Conservation (phyloP, 1,140 invertebrate genomes). For the Hylaeus volcanicus region DNA sequence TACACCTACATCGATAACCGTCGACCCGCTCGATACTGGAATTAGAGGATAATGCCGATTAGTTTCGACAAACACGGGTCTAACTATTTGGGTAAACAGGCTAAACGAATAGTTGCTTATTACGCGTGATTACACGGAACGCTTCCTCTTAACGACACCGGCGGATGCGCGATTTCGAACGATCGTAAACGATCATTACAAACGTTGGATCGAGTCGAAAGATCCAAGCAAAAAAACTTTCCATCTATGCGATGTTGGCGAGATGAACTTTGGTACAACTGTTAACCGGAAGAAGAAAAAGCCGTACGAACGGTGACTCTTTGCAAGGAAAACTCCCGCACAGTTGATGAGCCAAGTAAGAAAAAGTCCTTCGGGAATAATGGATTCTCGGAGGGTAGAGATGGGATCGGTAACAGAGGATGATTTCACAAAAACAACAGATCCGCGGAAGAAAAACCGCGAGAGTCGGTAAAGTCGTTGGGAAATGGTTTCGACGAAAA, state of each 20-base stretch:
- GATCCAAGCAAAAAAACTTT: background rate
- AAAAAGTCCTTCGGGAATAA: background rate
- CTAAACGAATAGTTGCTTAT: background rate
- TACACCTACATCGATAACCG: slow-evolving; percentile 3
- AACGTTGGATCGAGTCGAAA: background rate
- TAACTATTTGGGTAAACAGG: slow-evolving; percentile 9
- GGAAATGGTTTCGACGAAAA: background rate
- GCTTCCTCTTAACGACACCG: no score
- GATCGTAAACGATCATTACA: background rate
- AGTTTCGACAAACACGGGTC: slow-evolving; percentile 9
- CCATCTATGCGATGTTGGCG: background rate
- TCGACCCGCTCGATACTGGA: slow-evolving; percentile 28
- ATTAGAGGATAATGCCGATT: slow-evolving; percentile 18
- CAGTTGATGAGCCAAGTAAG: background rate
- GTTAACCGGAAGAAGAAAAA: background rate
- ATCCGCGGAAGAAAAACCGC: slow-evolving; percentile 3
- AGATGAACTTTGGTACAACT: background rate
- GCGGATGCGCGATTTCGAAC: no score
- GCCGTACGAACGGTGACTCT: background rate
- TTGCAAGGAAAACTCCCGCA: background rate
- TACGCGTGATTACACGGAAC: background rate
- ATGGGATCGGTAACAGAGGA: background rate
- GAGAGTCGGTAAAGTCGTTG: background rate
- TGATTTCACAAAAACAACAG: background rate
- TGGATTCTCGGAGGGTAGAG: background rate